Base-by-base conservation (phyloP, 2,888 invertebrate genomes). In the Phrixothrix hirtus region DNA sequence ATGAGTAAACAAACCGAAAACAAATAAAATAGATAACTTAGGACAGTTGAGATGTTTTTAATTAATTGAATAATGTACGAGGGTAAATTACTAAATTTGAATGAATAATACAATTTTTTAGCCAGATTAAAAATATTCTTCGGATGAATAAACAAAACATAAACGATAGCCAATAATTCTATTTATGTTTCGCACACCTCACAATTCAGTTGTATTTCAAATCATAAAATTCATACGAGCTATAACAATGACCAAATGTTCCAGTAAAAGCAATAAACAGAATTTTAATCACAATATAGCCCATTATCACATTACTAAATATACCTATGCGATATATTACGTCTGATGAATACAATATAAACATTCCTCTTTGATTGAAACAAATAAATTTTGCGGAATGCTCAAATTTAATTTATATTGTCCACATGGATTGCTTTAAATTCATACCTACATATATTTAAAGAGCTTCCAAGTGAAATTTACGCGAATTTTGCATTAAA, bases 261-360 rank as follows among this genome's bases (percentile, higher is more conserved):
- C 59, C 57, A 59, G 64, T 57, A 63, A 63, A 67, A 70, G 74
- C 73, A 73, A 75, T 74, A 76, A 75, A 74, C 72, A 68, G 70
- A 72, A 71, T 73, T 76, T 75, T 75, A 75, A 75, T 75, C 75
- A 73, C 74, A 70, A 72, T 71, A 73, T 72, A 74, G 67, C 69
- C 75, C 73, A 75, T 75, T 76, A 75, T 70, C 73, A 69, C 74
- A 69, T 73, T 73, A 75, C 73, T 74, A 75, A 75, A 75, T 75
- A 72, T 63, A 62, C 59, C 61, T 72, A 71, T 71, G 65, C 60
- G 65, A 71, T 59, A 58, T 71, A 70, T 71, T 72, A 72, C 72
- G 69, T 71, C 72, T 62, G 60, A 64, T 65, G 67, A 65, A 63
- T 46, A 69, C 68, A 67, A 71, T 70, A 72, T 73, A 72, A 73